A percentile compares a stretch with the other conserved stretches of the same genome.
These are phyloP conservation scores for Semicossyphus pulcher DNA, from an alignment of 2,113 vertebrate species.

Conservation along the genomic window DNA sequence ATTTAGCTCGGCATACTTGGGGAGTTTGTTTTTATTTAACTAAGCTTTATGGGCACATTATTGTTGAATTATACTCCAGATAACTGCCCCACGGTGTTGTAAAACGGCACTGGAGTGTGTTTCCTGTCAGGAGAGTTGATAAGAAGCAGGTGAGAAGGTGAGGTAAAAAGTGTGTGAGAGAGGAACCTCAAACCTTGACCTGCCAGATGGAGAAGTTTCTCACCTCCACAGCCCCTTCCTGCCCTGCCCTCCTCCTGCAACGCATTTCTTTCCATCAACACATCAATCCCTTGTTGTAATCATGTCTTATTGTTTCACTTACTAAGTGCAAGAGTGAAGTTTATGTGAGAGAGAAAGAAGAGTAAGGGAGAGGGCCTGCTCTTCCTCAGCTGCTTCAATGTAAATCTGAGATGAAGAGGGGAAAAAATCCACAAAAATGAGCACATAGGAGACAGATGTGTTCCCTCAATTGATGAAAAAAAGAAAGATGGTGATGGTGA, in stretches of 20 bases:
- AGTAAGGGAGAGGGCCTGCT: conserved; percentile 42
- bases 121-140: conserved; percentile 40
- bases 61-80: conserved; percentile 5
- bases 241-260: conserved; percentile 8
- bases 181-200: conserved; percentile 39
- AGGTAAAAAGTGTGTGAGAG: conserved; percentile 8
- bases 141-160: conserved; percentile 46
- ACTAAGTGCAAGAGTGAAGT: background rate
- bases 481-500: conserved; percentile 24
- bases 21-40: conserved; percentile 48
- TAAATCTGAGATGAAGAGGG: conserved; percentile 43
- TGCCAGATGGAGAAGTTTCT: conserved; percentile 53
- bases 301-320: conserved; percentile 6
- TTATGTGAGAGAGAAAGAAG: background rate
- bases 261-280: conserved; percentile 3
- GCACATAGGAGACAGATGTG: conserved; percentile 26
- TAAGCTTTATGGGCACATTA: conserved; percentile 23
- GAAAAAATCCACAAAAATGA: conserved; percentile 6
- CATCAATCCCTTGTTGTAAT: background rate
- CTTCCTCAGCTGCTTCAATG: conserved; percentile 42
- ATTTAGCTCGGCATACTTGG: conserved; percentile 3
- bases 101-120: conserved; percentile 17
- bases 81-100: background rate
- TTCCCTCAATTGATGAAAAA: conserved; percentile 2
- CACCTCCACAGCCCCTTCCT: conserved; percentile 11